Evolutionary conservation across 2,113 vertebrate genomes (phyloP), one percentile per base, ranked within the genome.

Genomic region (Apus apus): DNA sequence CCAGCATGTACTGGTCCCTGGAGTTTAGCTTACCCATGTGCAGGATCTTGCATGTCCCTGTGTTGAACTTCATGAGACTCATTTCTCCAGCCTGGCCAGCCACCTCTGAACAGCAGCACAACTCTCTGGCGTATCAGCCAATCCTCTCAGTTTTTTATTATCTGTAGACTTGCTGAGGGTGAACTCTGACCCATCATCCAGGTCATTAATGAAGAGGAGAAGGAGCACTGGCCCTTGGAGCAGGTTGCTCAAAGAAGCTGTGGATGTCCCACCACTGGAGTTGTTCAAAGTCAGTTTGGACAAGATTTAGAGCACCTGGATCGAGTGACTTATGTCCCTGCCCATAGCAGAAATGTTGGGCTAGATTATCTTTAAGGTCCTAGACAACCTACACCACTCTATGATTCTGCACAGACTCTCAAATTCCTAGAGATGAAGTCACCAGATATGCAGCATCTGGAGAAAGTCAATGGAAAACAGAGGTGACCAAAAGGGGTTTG

Each of bases 401-500:
- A 15, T 30, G 81, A 54, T 54, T 75, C 62, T 64, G 20, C n/a
- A 46, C 0, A 1, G 12, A 57, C 22, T 51, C 58, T 58, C 7
- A 6, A 40, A 30, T 34, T 38, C 61, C 75, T 45, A 10, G 19
- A 75, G 27, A 68, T 67, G 27, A 87, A 62, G 67, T 61, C 45
- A 73, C 14, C 29, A 60, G 36, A 62, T 57, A 32, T 79, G 61
- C 75, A 68, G 98, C 3, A 98, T 99, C 93, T 98, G 98, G 92
- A 99, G 99, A 86, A 99, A 94, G 87, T 99, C 99, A 73, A 99
- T 75, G 65, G 99, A 99, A 96, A 99, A 99, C 98, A 98, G 92
- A 95, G 36, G 73, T 45, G 27, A 45, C 27, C 25, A 58, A 87
- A 61, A 84, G 29, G 56, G 14, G 22, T 7, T 43, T 71, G 34